A percentile compares a stretch with the other conserved stretches of the same genome.
phyloP scores from a whole-genome alignment of 2,797 vertebrate species.

The Gouania willdenowi region DNA sequence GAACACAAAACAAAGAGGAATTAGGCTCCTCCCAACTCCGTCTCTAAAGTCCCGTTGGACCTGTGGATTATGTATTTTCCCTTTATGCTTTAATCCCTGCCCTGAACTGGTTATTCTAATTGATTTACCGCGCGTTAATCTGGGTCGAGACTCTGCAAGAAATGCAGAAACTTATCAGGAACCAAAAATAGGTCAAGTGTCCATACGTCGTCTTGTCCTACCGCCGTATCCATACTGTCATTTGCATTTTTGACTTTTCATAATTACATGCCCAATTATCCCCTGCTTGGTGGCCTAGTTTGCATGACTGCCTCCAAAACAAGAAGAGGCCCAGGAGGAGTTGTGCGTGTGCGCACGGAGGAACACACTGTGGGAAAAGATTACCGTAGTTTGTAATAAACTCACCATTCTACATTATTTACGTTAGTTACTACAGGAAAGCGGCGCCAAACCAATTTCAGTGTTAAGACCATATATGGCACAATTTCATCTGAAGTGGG shows the following conservation, averaged over 20 bases:
- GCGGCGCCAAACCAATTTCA: too few relatives aligned
- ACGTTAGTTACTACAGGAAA: too few relatives aligned
- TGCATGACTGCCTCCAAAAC: constrained; percentile 50
- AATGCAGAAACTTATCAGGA: constrained; percentile 59
- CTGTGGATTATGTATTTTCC: constrained; percentile 49
- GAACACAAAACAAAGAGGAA: constrained; percentile 6
- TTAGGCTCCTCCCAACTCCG: not conserved
- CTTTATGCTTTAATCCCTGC: constrained; percentile 62
- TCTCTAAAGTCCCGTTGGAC: constrained; percentile 16
- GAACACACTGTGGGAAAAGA: too few relatives aligned
- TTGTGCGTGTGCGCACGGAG: too few relatives aligned
- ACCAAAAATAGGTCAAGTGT: constrained; percentile 76
- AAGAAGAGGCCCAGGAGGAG: constrained; percentile 13
- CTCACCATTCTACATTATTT: too few relatives aligned
- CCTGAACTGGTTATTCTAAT: constrained; percentile 49
- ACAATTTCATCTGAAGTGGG: too few relatives aligned
- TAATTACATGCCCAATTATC: constrained; percentile 72
- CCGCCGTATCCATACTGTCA: constrained; percentile 49
- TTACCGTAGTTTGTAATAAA: too few relatives aligned
- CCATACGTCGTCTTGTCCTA: constrained; percentile 68
- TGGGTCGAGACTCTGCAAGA: constrained; percentile 61
- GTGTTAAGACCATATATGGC: too few relatives aligned
- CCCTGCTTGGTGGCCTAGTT: constrained; percentile 70
- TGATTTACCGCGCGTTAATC: constrained; percentile 69
- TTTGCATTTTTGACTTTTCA: constrained; percentile 78